These are phyloP conservation scores for Xanthorhoe designata DNA, from an alignment of 2,888 invertebrate genomes.

Conservation along the genomic window DNA sequence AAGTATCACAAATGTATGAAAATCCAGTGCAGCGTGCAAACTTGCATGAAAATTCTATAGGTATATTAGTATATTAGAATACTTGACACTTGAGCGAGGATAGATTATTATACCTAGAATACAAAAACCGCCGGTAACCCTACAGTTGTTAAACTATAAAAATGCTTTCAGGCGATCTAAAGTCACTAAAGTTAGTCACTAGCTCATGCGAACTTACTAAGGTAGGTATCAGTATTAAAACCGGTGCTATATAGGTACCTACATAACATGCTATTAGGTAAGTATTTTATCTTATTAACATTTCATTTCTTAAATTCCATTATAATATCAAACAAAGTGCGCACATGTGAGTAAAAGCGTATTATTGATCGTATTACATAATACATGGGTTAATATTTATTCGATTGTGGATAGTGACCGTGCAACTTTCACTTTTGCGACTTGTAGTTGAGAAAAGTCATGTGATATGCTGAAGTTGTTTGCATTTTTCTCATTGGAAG, in stretches of 20 bases:
- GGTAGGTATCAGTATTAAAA: not conserved
- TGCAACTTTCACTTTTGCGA: slow-evolving; percentile 77
- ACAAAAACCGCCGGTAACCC: no score
- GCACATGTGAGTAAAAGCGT: slow-evolving; percentile 49
- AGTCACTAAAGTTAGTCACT: no score
- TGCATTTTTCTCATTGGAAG: slow-evolving; percentile 44
- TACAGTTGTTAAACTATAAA: no score
- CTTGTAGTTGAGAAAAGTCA: slow-evolving; percentile 61
- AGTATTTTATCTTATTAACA: slow-evolving; percentile 16
- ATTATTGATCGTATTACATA: slow-evolving; percentile 71
- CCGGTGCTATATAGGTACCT: not conserved
- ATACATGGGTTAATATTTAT: slow-evolving; percentile 76
- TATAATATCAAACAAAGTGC: slow-evolving; percentile 35
- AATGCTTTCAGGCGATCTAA: no score
- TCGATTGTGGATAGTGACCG: slow-evolving; percentile 74
- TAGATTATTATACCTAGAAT: no score
- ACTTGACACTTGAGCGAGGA: no score
- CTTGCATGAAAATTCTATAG: no score
- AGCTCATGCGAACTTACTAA: not conserved
- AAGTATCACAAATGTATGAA: no score
- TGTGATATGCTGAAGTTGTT: slow-evolving; percentile 59
- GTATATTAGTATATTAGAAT: no score
- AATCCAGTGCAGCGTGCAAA: no score
- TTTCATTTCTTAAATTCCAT: slow-evolving; percentile 15
- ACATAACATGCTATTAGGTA: not conserved